phyloP scores from a whole-genome alignment of 2,113 vertebrate genomes.

The Spilogale gracilis region DNA sequence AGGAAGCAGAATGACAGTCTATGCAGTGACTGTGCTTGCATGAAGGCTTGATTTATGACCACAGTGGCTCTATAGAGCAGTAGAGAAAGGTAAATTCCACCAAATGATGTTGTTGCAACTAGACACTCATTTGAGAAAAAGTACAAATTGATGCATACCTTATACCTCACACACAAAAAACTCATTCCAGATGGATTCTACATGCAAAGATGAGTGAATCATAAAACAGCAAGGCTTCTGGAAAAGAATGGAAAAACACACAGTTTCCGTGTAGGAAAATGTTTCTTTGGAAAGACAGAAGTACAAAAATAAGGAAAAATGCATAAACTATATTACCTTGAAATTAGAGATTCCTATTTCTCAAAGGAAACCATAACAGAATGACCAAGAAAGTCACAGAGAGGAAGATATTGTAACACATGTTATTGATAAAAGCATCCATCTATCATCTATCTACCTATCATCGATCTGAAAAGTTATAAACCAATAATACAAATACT shows the following conservation, averaged over 20 bases:
- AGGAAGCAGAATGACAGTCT: not conserved
- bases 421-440: not conserved
- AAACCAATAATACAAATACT: not conserved
- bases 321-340: not conserved
- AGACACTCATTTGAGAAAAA: not conserved
- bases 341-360: not conserved
- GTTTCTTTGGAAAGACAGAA: not conserved
- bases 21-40: not conserved
- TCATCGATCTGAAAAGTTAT: not conserved
- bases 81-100: not conserved
- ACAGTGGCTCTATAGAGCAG: not conserved
- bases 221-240: not conserved
- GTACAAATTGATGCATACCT: not conserved
- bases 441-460: not conserved
- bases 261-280: not conserved
- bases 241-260: not conserved
- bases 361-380: not conserved
- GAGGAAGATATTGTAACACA: not conserved
- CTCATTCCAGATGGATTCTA: not conserved
- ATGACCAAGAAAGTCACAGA: not conserved
- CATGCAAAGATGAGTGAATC: not conserved
- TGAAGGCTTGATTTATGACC: not conserved
- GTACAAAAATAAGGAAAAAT: not conserved
- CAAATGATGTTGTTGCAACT: not conserved
- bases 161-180: not conserved